phyloP scores from a whole-genome alignment of 2,797 vertebrate species.

The Peromyscus melanophrys region DNA sequence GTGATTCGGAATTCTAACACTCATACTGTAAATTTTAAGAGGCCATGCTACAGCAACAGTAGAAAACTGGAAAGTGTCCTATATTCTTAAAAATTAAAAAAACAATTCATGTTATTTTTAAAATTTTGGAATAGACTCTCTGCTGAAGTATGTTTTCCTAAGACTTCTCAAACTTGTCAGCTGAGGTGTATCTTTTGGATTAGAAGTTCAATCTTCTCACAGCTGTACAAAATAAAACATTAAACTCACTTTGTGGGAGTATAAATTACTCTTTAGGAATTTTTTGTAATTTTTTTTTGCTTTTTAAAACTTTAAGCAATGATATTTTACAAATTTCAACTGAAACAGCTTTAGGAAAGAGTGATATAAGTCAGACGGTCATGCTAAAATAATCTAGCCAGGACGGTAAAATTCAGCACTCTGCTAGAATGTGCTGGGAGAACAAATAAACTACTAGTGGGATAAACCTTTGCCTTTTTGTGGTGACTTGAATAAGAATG shows the following conservation, averaged over 20 bases:
- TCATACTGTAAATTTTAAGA: background rate
- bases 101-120: background rate
- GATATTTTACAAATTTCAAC: conserved; percentile 31
- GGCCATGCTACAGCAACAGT: background rate
- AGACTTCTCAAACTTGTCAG: background rate
- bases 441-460: background rate
- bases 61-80: background rate
- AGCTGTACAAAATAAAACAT: background rate
- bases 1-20: too few species aligned
- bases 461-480: background rate
- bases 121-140: background rate
- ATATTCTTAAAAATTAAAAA: background rate
- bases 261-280: background rate
- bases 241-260: background rate
- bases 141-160: background rate
- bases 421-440: background rate
- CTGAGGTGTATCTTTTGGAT: background rate
- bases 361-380: background rate
- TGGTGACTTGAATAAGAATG: background rate
- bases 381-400: background rate
- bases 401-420: background rate
- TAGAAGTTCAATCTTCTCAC: background rate
- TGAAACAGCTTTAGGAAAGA: conserved; percentile 6
- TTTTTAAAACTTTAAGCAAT: background rate
- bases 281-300: too few species aligned